Evolutionary conservation across 2,797 vertebrate species (phyloP).

Genomic region (Tangara arthus): DNA sequence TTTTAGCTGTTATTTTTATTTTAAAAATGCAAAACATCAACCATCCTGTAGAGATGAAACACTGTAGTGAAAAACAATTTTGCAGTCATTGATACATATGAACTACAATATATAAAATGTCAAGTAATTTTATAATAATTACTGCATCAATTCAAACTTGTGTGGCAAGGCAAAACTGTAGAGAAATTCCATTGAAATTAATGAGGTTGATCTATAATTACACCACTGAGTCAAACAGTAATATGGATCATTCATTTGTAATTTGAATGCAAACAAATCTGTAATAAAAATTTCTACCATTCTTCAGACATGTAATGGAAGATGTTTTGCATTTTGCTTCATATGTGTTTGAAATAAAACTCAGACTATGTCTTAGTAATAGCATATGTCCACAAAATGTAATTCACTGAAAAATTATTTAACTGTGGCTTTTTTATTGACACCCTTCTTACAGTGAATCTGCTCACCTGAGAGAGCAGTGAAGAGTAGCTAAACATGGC

Average conservation of each 20-base stretch:
- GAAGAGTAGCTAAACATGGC: neutral
- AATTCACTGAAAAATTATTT: neutral
- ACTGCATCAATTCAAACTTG: neutral
- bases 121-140: neutral
- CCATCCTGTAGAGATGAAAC: neutral
- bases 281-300: neutral
- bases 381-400: neutral
- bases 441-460: neutral
- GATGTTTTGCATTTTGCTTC: neutral
- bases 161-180: neutral
- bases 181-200: neutral
- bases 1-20: neutral
- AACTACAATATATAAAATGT: neutral
- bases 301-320: neutral
- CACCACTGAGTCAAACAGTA: neutral
- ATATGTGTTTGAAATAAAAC: neutral
- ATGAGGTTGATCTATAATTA: neutral
- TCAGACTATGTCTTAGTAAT: neutral
- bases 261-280: neutral
- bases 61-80: neutral
- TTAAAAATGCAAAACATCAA: neutral
- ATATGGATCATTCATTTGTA: neutral
- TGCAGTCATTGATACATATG: neutral
- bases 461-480: slow-evolving; percentile 15
- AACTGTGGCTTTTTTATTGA: neutral